These are phyloP conservation scores for Crocallis elinguaria DNA, from an alignment of 2,888 invertebrate species.

Conservation along the genomic window DNA sequence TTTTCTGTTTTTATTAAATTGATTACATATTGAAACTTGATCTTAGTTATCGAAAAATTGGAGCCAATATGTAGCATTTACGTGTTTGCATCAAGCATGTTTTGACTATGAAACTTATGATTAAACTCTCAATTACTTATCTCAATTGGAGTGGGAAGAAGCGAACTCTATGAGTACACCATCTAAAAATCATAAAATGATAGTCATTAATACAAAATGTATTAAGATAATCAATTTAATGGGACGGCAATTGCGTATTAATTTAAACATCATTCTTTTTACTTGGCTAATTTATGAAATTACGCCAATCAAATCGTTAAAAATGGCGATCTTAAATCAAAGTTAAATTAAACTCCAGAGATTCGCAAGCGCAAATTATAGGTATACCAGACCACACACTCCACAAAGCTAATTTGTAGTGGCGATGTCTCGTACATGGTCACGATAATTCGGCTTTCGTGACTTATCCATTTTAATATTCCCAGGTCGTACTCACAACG, in stretches of 20 bases:
- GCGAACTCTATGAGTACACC: not conserved
- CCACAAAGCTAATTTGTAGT: slow-evolving; percentile 41
- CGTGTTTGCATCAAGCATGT: too few relatives aligned
- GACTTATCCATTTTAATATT: slow-evolving; percentile 75
- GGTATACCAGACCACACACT: slow-evolving; percentile 46
- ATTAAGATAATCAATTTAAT: slow-evolving; percentile 20
- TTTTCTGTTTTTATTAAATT: too few relatives aligned
- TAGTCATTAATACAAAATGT: slow-evolving; percentile 19
- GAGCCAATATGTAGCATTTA: too few relatives aligned
- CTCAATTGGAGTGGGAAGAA: slow-evolving; percentile 7
- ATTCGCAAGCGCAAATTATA: slow-evolving; percentile 32
- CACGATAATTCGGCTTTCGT: slow-evolving; percentile 67
- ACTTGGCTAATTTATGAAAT: slow-evolving; percentile 27
- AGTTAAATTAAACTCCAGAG: slow-evolving; percentile 18
- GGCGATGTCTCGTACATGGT: slow-evolving; percentile 49
- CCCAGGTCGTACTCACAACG: slow-evolving; percentile 49
- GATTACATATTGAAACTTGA: too few relatives aligned
- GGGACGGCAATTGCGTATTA: slow-evolving; percentile 16
- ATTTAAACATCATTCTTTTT: slow-evolving; percentile 22
- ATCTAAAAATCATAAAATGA: slow-evolving; percentile 10
- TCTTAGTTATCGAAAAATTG: too few relatives aligned
- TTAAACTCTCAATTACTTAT: slow-evolving; percentile 8
- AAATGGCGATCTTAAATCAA: slow-evolving; percentile 7
- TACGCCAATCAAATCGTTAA: slow-evolving; percentile 22
- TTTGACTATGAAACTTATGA: not conserved